Conservation (phyloP, 2,113 vertebrate genomes). For the Neoarius graeffei region DNA sequence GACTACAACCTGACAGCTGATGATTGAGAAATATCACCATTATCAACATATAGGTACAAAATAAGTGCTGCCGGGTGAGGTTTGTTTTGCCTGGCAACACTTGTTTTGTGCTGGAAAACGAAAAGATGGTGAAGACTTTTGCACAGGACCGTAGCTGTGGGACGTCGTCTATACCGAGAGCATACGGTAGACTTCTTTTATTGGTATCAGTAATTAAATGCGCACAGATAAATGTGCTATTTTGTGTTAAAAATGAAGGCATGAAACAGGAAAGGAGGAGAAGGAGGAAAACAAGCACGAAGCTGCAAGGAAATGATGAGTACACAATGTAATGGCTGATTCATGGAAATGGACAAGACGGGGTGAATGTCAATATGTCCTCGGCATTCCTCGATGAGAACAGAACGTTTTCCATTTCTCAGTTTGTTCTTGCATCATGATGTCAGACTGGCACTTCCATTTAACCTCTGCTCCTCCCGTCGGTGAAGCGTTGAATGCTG, state of each 20-base stretch:
- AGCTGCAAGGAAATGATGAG: neutral
- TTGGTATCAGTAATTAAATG: neutral
- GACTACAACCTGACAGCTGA: too few species aligned
- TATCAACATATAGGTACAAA: too few species aligned
- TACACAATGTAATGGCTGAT: conserved; percentile 22
- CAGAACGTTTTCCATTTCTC: conserved; percentile 11
- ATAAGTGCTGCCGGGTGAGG: too few species aligned
- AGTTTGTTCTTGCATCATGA: conserved; percentile 58
- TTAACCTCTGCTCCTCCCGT: conserved; percentile 55
- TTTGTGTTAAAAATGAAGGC: too few species aligned
- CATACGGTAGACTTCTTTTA: neutral
- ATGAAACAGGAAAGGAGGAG: neutral
- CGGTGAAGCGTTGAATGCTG: conserved; percentile 32
- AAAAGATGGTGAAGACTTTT: too few species aligned
- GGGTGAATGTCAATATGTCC: neutral
- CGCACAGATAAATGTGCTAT: too few species aligned
- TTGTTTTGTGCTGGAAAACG: too few species aligned
- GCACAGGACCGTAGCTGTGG: too few species aligned
- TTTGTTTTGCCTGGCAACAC: too few species aligned
- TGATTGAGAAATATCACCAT: too few species aligned
- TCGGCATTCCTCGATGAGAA: neutral
- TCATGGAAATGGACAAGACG: conserved; percentile 8
- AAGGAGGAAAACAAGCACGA: neutral
- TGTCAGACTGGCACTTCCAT: conserved; percentile 61
- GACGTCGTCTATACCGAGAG: neutral